phyloP scores from a whole-genome alignment of 2,113 vertebrate species.

The Trachemys scripta region DNA sequence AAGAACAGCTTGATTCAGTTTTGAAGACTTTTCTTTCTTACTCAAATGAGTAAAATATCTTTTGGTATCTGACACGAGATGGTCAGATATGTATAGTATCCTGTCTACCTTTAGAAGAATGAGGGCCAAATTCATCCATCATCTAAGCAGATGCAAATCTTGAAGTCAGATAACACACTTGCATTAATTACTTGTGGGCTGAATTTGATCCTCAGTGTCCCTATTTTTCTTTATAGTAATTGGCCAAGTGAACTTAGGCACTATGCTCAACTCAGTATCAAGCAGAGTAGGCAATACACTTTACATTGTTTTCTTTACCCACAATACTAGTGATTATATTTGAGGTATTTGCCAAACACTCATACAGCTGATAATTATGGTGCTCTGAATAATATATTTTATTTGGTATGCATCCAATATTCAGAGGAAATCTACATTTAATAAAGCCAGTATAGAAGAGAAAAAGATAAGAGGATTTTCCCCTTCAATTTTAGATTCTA shows the following conservation, averaged over 20 bases:
- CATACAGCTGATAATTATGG: not conserved
- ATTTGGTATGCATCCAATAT: not conserved
- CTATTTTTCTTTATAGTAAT: not conserved
- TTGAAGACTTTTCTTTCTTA: not conserved
- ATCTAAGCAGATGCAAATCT: not conserved
- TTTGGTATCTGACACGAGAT: not conserved
- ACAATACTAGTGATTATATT: too few relatives aligned
- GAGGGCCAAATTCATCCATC: not conserved
- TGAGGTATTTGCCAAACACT: too few relatives aligned
- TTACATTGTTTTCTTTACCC: not conserved
- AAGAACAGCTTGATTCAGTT: not conserved
- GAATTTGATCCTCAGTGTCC: not conserved
- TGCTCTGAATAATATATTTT: not conserved
- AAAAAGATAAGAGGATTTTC: not conserved
- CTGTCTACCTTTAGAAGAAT: not conserved
- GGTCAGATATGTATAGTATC: not conserved
- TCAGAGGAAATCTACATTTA: not conserved
- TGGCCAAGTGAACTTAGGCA: not conserved
- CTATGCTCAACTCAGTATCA: not conserved
- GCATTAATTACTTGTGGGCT: not conserved
- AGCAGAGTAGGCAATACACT: not conserved
- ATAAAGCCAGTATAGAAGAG: not conserved
- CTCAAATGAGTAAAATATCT: not conserved
- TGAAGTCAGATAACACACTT: not conserved
- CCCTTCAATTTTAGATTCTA: not conserved